Percentiles rank a stretch among this genome's conserved stretches.
Conservation (phyloP, 2,113 vertebrate genomes). For the Rhynchomys soricoides region DNA sequence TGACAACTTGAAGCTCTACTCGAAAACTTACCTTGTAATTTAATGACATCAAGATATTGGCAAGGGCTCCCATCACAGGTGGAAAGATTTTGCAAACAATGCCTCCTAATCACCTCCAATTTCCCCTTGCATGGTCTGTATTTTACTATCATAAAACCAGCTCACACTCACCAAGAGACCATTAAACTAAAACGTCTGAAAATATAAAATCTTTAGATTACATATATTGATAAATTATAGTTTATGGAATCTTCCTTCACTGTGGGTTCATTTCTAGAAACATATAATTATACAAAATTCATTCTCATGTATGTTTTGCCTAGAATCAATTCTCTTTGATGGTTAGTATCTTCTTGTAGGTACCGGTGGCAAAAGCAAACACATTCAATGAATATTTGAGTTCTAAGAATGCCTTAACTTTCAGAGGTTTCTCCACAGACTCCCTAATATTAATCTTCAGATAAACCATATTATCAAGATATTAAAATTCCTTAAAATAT, state of each 20-base stretch:
- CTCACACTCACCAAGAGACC: neutral
- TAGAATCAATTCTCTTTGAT: neutral
- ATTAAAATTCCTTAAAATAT: neutral
- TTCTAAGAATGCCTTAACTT: conserved; percentile 10
- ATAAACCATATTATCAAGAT: neutral
- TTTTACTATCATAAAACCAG: neutral
- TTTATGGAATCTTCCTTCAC: neutral
- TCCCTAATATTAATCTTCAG: neutral
- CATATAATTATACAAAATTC: neutral
- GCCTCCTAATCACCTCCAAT: neutral
- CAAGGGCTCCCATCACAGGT: neutral
- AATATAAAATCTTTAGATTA: neutral
- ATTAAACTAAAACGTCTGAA: neutral
- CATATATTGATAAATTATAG: neutral
- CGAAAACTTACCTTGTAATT: neutral
- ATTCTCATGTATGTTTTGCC: neutral
- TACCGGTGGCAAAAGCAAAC: neutral
- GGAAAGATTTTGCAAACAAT: neutral
- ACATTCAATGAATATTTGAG: neutral
- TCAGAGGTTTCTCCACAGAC: neutral
- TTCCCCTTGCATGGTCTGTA: neutral
- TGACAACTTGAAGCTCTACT: neutral
- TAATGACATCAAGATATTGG: neutral
- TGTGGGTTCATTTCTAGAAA: neutral
- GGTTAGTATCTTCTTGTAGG: neutral